phyloP scores from a whole-genome alignment of 2,113 vertebrate species.

The Tupaia chinensis region DNA sequence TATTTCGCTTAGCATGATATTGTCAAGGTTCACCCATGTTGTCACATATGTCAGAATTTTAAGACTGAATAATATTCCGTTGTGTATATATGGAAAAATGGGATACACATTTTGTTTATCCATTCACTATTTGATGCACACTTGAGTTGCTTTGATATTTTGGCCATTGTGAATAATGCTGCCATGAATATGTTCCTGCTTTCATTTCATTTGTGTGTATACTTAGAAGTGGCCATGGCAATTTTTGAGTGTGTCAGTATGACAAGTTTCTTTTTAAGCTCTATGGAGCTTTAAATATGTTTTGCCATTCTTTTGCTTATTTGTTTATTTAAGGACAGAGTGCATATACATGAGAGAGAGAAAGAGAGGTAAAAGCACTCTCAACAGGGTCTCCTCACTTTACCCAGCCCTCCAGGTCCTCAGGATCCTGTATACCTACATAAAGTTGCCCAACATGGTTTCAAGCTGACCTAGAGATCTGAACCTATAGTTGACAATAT shows the following conservation, averaged over 20 bases:
- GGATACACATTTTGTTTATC: too few species aligned
- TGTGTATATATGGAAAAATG: neutral
- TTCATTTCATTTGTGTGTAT: neutral
- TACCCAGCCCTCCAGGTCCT: too few species aligned
- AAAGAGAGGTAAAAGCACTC: too few species aligned
- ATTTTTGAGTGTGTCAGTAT: neutral
- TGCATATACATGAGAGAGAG: too few species aligned
- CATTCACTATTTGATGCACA: too few species aligned
- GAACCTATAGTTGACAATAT: too few species aligned
- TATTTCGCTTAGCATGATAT: neutral
- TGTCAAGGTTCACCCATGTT: neutral
- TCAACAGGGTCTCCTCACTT: too few species aligned
- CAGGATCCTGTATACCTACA: too few species aligned
- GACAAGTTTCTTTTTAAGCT: neutral
- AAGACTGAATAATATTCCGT: neutral
- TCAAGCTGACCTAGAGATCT: too few species aligned
- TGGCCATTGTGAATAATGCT: neutral
- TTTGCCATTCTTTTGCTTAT: neutral
- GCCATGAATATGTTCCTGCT: neutral
- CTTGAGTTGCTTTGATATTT: neutral
- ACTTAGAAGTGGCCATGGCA: neutral
- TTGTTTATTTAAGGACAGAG: too few species aligned
- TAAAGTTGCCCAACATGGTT: too few species aligned
- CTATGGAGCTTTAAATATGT: neutral
- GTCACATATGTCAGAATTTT: neutral